phyloP scores from a whole-genome alignment of 2,113 vertebrate genomes.

The Brachirus orientalis region DNA sequence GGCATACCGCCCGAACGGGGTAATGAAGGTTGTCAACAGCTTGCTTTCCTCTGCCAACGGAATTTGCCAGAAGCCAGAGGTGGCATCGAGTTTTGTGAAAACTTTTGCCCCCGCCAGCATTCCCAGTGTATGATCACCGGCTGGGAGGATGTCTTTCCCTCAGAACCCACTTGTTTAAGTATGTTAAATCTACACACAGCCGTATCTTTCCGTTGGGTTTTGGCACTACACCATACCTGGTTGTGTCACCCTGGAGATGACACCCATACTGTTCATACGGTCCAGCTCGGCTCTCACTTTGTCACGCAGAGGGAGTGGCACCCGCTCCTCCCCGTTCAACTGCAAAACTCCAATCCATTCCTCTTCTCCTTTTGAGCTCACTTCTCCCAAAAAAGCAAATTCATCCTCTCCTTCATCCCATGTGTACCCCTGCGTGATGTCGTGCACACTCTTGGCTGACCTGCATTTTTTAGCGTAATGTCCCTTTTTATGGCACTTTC shows the following conservation, averaged over 20 bases:
- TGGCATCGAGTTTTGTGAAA: conserved; percentile 4
- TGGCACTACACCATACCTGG: neutral
- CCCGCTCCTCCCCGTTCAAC: neutral
- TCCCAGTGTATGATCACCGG: neutral
- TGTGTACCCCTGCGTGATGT: too few relatives aligned
- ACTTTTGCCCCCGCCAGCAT: neutral
- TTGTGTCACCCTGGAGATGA: neutral
- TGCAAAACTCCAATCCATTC: too few relatives aligned
- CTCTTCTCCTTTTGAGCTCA: too few relatives aligned
- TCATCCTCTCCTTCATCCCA: too few relatives aligned
- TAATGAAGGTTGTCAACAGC: neutral
- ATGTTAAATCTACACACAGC: neutral
- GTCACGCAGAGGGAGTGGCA: neutral
- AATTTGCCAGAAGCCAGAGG: neutral
- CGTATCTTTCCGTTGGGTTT: neutral
- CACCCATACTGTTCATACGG: neutral
- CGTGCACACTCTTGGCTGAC: too few relatives aligned
- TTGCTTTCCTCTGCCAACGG: neutral
- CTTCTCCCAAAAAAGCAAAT: too few relatives aligned
- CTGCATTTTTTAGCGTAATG: too few relatives aligned
- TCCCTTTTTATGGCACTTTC: too few relatives aligned
- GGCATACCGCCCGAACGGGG: conserved; percentile 5
- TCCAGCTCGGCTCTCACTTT: neutral
- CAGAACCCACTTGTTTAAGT: neutral
- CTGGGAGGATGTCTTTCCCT: neutral